Evolutionary conservation across 1,140 invertebrate genomes (phyloP), one percentile per base, ranked within the genome.

Genomic region (Euura saliciscinereae): DNA sequence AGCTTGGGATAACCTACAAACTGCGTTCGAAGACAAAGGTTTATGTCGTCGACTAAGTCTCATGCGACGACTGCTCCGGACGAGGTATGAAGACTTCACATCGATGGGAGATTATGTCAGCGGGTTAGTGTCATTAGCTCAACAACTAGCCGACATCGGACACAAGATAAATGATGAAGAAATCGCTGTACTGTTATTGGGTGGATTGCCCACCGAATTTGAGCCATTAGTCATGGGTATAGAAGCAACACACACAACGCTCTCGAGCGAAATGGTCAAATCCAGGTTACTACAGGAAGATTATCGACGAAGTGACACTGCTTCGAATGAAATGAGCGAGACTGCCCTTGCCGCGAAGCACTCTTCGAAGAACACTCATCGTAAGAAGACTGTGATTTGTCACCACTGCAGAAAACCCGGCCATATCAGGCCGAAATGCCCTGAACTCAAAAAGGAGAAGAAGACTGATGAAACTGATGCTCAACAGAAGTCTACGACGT

Each of bases 181-280:
- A 51, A 51, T 51, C 46, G 46, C 46, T 2, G 46, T 51, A n/a
- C 46, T 51, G 11, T 51, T 51, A 51, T 51, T 51, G 46, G 46
- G 46, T 51, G 46, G 46, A 51, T 51, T 51, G 2, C 46, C 46
- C 46, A 51, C 2, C 46, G 46, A 51, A n/a, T 51, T 51, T 51
- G 46, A 51, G 46, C 46, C 46, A 51, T 51, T 51, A 51, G 46
- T 51, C n/a, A 51, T 51, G 46, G 46, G 46, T 51, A 51, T 51
- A 51, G 46, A 51, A 51, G 46, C 46, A 51, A 51, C 46, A 51
- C 46, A 51, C 46, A 51, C 46, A 51, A 51, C 46, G 46, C 46
- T 51, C 46, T 51, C 46, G 46, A 51, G 46, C n/a, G 46, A 51
- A 51, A 51, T 51, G 46, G 46, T 51, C 46, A 51, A 51, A 51